A percentile compares a stretch with the other conserved stretches of the same genome.
Conservation (phyloP, 2,113 vertebrate genomes). For the Gymnobelideus leadbeateri region DNA sequence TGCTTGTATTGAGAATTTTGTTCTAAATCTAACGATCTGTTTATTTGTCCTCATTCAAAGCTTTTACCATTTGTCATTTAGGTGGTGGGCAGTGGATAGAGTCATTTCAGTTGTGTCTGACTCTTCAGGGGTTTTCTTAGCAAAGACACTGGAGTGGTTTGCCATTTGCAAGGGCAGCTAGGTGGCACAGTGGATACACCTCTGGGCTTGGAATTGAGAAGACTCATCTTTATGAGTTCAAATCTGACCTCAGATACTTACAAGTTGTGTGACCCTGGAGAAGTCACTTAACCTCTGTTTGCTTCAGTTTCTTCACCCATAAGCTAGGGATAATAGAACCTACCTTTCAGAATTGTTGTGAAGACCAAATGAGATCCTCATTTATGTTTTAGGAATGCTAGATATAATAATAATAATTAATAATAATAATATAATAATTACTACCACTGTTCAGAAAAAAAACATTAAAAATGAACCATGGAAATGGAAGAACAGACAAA, state of each 20-base stretch:
- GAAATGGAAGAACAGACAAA: neutral
- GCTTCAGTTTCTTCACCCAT: neutral
- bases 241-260: neutral
- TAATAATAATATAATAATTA: neutral
- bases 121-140: neutral
- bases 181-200: neutral
- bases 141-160: neutral
- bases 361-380: neutral
- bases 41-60: neutral
- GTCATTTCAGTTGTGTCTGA: neutral
- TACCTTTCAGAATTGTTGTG: neutral
- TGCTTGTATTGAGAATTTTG: neutral
- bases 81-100: neutral
- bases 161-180: neutral
- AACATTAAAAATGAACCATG: neutral
- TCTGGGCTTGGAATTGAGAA: neutral
- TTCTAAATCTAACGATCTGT: neutral
- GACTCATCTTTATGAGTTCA: neutral
- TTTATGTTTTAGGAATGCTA: neutral
- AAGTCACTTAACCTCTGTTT: neutral
- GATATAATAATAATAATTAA: neutral
- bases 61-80: neutral
- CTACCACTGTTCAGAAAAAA: neutral
- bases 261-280: neutral
- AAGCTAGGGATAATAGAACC: neutral